Base-by-base conservation (phyloP, 1,140 invertebrate genomes). In the Dendrolimus punctatus region DNA sequence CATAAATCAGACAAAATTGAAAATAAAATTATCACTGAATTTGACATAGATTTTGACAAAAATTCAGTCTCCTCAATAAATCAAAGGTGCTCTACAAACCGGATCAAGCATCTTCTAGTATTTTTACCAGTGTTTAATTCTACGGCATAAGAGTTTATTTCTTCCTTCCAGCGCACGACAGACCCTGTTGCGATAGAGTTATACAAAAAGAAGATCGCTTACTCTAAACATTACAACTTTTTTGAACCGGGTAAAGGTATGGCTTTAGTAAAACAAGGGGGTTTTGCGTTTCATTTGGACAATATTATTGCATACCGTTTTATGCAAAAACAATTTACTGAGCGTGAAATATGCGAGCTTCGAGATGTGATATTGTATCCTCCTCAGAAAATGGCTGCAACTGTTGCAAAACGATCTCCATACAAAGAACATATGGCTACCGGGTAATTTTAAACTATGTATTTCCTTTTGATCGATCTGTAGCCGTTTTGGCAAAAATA, bases 201-300 rank as follows among this genome's bases (percentile, higher is more conserved):
- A 2, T 90, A 90, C 58, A 62, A 78, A 0, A 80, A 74, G 48
- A 91, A 90, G 75, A 78, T 90, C 10, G 55, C 55, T 1, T 66
- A 66, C 7, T 48, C 51, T 0, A 55, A 63, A 5, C 49, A 58
- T 1, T 51, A 64, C 7, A 85, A 85, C 46, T 80, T 80, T 48
- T 71, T 76, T 6, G 8, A 59, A 0, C 68, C 80, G 2, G 61
- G 74, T 6, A 9, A 64, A 39, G 85, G 85, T 9, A 80, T 88
- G 73, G 55, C 46, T 0, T 46, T 80, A 23, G 87, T 87, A 2
- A 87, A 86, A 50, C 54, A 58, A 7, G 85, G 87, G 0, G 90
- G 89, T 0, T 92, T 90, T 63, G 91, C 91, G 2, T 92, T 91
- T 71, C 90, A 91, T 49, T 84, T 91, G 0, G 91, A 92, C 65